Evolutionary conservation across 2,797 vertebrate genomes (phyloP).

Genomic region (Xenopus petersii): DNA sequence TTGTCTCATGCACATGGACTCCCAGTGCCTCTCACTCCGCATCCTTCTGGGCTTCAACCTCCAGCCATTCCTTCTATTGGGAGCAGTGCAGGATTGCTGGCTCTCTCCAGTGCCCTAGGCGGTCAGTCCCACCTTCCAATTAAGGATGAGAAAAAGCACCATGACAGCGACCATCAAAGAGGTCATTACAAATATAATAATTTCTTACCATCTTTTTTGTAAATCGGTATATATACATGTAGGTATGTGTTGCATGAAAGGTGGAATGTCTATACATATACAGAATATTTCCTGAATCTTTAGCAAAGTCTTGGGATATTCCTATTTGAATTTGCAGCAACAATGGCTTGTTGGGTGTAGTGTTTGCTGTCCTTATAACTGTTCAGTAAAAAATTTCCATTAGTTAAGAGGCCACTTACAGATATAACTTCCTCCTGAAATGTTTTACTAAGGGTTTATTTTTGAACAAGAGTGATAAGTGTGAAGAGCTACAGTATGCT

Average conservation of each 20-base stretch:
- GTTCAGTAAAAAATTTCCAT: too few relatives aligned
- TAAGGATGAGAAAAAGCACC: slow-evolving; percentile 92
- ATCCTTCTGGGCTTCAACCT: slow-evolving; percentile 85
- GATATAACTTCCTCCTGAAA: too few relatives aligned
- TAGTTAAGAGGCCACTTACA: too few relatives aligned
- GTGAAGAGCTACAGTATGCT: too few relatives aligned
- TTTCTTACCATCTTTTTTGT: background rate
- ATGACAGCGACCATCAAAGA: slow-evolving; percentile 88
- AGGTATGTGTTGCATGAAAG: slow-evolving; percentile 18
- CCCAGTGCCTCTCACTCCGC: slow-evolving; percentile 85
- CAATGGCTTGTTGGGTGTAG: too few relatives aligned
- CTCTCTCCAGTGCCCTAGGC: slow-evolving; percentile 82
- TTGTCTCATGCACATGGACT: slow-evolving; percentile 90
- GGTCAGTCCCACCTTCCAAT: slow-evolving; percentile 85
- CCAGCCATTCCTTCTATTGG: slow-evolving; percentile 80
- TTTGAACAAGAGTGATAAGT: too few relatives aligned
- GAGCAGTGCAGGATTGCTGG: slow-evolving; percentile 83
- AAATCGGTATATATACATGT: background rate
- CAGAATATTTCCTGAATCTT: background rate
- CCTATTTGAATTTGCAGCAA: too few relatives aligned
- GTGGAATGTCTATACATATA: too few relatives aligned
- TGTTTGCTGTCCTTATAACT: too few relatives aligned
- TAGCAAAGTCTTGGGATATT: too few relatives aligned
- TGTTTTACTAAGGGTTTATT: too few relatives aligned
- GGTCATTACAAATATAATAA: slow-evolving; percentile 59